phyloP scores from a whole-genome alignment of 2,113 vertebrate genomes.

The Pangasianodon hypophthalmus region DNA sequence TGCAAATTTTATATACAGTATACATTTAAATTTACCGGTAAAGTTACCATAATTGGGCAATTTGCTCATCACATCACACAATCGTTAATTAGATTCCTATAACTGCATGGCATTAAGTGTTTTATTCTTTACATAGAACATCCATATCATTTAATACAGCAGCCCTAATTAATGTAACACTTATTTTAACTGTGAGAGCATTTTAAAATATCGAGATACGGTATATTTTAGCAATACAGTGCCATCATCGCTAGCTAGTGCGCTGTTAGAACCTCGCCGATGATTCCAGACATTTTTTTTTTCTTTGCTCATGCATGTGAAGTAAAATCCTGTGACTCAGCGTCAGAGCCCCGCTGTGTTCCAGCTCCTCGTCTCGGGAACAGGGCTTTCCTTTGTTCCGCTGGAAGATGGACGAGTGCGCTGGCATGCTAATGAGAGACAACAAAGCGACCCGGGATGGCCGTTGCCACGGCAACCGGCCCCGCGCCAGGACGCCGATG shows the following conservation, averaged over 20 bases:
- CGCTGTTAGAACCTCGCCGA: not conserved
- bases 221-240: not conserved
- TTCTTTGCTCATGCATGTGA: not conserved
- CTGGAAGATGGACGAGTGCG: constrained; percentile 63
- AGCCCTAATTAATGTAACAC: not conserved
- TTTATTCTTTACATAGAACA: not conserved
- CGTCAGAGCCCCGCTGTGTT: constrained; percentile 24
- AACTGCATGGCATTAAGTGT: not conserved
- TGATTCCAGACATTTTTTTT: not conserved
- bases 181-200: not conserved
- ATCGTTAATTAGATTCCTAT: not conserved
- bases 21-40: not conserved
- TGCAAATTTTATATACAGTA: too few species aligned
- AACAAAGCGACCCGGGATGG: constrained; percentile 64
- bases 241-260: not conserved
- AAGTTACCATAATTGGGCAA: not conserved
- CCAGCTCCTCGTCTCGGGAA: constrained; percentile 55
- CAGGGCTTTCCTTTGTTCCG: constrained; percentile 74
- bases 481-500: constrained; percentile 63
- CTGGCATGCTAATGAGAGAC: constrained; percentile 75
- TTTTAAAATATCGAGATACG: not conserved
- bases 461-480: constrained; percentile 75
- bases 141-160: not conserved
- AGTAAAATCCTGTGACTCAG: constrained; percentile 26
- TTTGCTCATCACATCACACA: not conserved